These are phyloP conservation scores for Corvus hawaiiensis DNA, from an alignment of 2,113 vertebrate species.

Conservation along the genomic window DNA sequence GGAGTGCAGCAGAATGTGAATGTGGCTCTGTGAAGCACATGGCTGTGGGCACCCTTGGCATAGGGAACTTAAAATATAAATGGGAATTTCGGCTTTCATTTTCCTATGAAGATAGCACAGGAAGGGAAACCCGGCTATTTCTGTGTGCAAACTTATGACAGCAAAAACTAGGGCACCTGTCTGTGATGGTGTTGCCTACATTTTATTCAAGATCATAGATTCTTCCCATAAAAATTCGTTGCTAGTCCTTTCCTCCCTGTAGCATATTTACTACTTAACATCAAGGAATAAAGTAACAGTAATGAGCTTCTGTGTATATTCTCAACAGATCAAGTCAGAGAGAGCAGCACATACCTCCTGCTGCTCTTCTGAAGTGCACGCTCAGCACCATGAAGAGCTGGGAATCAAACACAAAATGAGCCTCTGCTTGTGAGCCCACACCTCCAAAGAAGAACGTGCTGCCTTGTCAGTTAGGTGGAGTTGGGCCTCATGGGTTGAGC, in stretches of 20 bases:
- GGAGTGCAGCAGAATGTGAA: neutral
- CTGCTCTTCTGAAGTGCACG: neutral
- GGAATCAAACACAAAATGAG: neutral
- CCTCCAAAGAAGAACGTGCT: neutral
- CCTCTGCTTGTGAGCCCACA: neutral
- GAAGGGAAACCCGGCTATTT: neutral
- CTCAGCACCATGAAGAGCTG: neutral
- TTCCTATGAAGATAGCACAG: neutral
- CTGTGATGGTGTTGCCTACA: neutral
- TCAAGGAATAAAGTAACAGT: neutral
- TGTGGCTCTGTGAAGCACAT: neutral
- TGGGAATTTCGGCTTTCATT: neutral
- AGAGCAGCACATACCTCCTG: neutral
- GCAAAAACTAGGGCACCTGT: slow-evolving; percentile 3
- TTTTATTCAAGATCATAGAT: neutral
- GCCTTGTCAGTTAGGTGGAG: neutral
- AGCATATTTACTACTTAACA: neutral
- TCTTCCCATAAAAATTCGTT: neutral
- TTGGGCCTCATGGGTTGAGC: neutral
- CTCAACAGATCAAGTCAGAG: neutral
- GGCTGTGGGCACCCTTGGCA: neutral
- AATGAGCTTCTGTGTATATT: neutral
- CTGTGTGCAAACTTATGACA: neutral
- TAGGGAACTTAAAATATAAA: neutral
- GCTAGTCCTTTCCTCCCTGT: neutral